phyloP scores from a whole-genome alignment of 2,797 vertebrate genomes.

The Enteromius treurensis region DNA sequence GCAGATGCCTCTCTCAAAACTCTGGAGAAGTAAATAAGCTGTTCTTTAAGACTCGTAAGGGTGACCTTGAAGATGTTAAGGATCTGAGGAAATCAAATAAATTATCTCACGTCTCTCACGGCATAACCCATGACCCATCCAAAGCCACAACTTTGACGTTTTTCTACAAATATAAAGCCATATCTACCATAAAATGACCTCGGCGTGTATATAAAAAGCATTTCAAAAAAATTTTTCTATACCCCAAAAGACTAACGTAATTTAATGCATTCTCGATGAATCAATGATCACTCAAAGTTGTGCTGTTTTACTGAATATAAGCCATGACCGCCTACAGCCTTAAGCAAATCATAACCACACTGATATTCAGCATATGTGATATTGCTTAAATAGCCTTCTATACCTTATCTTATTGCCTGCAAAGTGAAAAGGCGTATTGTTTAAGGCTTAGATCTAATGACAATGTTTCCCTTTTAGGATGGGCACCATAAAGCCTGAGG shows the following conservation, averaged over 20 bases:
- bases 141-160: background rate
- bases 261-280: background rate
- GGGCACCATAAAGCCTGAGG: constrained; percentile 31
- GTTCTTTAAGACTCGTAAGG: background rate
- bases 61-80: background rate
- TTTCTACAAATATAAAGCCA: background rate
- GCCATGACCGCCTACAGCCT: background rate
- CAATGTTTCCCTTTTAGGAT: constrained; percentile 46
- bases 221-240: background rate
- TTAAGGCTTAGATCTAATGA: constrained; percentile 47
- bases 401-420: background rate
- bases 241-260: background rate
- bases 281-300: background rate
- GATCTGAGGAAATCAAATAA: background rate
- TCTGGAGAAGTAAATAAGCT: constrained; percentile 1
- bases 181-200: background rate
- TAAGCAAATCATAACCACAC: background rate
- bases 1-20: constrained; percentile 5
- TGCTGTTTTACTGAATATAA: background rate
- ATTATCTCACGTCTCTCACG: background rate
- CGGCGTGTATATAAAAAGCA: background rate
- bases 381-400: background rate
- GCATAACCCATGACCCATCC: background rate
- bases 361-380: background rate
- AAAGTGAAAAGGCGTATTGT: constrained; percentile 17